A percentile compares a stretch with the other conserved stretches of the same genome.
Evolutionary conservation across 2,113 vertebrate genomes (phyloP).

Genomic region (Rhabdomys dilectus): DNA sequence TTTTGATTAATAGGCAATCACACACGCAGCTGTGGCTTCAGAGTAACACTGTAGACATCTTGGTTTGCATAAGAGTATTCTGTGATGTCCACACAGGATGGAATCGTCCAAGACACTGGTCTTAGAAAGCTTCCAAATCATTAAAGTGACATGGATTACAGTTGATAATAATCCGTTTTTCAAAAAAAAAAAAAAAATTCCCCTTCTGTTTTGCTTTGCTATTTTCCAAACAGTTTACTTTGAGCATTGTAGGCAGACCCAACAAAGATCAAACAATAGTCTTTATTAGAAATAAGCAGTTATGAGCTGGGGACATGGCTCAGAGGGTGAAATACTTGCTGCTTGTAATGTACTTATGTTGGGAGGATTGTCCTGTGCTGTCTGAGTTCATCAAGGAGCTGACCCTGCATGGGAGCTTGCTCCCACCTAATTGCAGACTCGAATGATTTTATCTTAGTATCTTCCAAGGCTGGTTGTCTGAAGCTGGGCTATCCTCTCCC

Average conservation of each 20-base stretch:
- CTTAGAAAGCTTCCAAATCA: neutral
- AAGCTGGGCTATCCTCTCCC: neutral
- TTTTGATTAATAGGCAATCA: neutral
- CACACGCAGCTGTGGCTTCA: neutral
- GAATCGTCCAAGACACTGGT: neutral
- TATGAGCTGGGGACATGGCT: neutral
- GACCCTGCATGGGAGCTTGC: too few species aligned
- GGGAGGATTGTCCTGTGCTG: neutral
- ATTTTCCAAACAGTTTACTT: neutral
- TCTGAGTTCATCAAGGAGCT: neutral
- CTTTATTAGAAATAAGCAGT: constrained; percentile 2
- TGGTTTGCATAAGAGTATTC: neutral
- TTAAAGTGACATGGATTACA: neutral
- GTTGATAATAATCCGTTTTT: neutral
- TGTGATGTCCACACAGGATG: neutral
- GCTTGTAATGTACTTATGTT: neutral
- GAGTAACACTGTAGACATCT: neutral
- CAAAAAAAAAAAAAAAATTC: too few species aligned
- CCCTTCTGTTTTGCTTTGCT: neutral
- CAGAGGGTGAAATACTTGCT: neutral
- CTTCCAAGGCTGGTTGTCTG: neutral
- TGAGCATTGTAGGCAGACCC: neutral
- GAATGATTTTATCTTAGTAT: too few species aligned
- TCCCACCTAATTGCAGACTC: neutral
- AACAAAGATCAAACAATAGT: neutral